Conservation (phyloP, 2,113 vertebrate species). For the Gallinago undulata region DNA sequence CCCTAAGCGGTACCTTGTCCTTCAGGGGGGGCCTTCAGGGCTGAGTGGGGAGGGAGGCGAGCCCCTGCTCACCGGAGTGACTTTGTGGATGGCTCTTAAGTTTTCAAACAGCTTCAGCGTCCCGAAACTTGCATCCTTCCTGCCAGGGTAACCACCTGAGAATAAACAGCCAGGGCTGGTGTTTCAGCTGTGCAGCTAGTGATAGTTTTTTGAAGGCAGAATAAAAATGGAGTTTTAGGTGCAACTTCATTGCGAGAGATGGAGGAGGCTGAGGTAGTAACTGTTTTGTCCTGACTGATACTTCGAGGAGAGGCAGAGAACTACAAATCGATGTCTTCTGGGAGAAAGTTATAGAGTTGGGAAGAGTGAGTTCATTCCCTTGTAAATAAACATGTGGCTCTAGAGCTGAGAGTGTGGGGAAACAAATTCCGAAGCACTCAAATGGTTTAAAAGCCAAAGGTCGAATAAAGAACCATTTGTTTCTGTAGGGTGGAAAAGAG, state of each 20-base stretch:
- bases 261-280: not conserved
- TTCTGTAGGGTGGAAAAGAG: not conserved
- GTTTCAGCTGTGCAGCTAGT: not conserved
- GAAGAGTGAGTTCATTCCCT: not conserved
- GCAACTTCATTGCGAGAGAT: not conserved
- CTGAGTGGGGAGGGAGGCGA: not conserved
- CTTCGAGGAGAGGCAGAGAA: not conserved
- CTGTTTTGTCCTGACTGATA: not conserved
- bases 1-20: rapidly evolving
- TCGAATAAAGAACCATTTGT: not conserved
- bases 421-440: not conserved
- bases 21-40: not conserved
- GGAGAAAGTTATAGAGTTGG: not conserved
- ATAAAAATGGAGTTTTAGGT: not conserved
- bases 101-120: not conserved
- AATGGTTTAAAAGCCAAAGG: not conserved
- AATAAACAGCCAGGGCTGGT: not conserved
- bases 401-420: not conserved
- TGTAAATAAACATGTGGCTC: not conserved
- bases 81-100: not conserved
- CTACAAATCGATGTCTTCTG: not conserved
- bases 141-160: rapidly evolving
- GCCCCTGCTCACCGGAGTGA: rapidly evolving
- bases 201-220: not conserved
- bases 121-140: not conserved